Conservation (phyloP, 2,888 invertebrate species). For the Drosophila neoperkinsi region DNA sequence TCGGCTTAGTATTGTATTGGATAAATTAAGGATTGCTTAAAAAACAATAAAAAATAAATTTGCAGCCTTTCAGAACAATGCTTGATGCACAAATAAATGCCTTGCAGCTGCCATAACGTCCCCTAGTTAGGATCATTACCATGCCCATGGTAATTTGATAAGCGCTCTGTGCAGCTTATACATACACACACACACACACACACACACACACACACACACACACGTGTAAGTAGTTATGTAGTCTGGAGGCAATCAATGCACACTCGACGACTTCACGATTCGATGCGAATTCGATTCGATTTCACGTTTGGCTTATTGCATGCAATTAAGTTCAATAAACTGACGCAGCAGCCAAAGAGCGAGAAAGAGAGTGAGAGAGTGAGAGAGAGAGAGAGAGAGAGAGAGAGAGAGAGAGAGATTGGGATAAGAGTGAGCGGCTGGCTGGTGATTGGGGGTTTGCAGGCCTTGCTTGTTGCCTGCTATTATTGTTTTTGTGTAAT, state of each 20-base stretch:
- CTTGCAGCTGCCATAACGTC: background rate
- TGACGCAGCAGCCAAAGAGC: conserved; percentile 41
- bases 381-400: background rate
- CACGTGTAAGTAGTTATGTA: conserved; percentile 24
- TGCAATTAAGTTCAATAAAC: conserved; percentile 79
- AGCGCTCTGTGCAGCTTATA: background rate
- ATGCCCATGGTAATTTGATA: conserved; percentile 31
- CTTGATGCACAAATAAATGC: background rate
- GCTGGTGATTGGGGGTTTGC: background rate
- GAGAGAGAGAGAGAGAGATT: background rate
- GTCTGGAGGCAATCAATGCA: conserved; percentile 48
- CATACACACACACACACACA: background rate
- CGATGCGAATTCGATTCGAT: conserved; percentile 41
- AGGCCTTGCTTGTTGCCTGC: conserved; percentile 10
- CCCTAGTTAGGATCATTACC: conserved; percentile 10
- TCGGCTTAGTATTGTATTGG: background rate
- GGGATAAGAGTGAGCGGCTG: background rate
- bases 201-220: conserved; percentile 3
- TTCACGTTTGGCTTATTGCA: conserved; percentile 73
- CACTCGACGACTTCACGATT: conserved; percentile 26
- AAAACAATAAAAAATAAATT: background rate
- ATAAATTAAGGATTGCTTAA: background rate
- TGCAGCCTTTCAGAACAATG: background rate
- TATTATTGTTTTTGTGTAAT: conserved; percentile 71
- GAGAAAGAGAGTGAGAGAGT: background rate